Evolutionary conservation across 2,797 vertebrate species (phyloP), one percentile per base, ranked within the genome.

Genomic region (Rhinophrynus dorsalis): DNA sequence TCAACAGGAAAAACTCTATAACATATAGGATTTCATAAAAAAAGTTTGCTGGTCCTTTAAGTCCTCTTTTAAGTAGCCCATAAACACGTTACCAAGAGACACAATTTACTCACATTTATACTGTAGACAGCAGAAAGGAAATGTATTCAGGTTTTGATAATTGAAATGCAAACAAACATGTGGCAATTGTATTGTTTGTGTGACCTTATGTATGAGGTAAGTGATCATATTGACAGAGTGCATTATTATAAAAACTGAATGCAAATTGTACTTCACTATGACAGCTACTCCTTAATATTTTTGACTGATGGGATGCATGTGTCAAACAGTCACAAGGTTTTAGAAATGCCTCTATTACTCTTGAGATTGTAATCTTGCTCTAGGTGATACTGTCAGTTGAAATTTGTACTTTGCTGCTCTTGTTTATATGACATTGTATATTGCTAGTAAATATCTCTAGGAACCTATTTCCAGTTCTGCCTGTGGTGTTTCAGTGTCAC

Each of bases 281-380:
- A 59, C 61, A 66, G 54, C 18, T 33, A 15, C 20, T 21, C n/a
- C 23, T 58, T 21, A 48, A 52, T 42, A 67, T 60, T 27, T 52
- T 24, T 67, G 65, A 42, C 10, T 67, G 70, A 66, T 67, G 15
- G 44, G 40, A 48, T 73, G 52, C 70, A 73, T 73, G 70, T 73
- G 70, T 66, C 69, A 65, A 59, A 59, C 55, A 66, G 70, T 73
- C 45, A 59, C 21, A 45, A 48, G 26, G 27, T 66, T 67, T 72
- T 52, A 73, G 33, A 58, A 54, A 60, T 30, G 37, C 45, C 55
- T 73, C 47, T 21, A 33, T 73, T 73, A 21, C 61, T 67, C 70
- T 15, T 23, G 54, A 73, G 62, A 66, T 35, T 60, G 38, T 52
- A 67, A 60, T 60, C 11, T 73, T 67, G 62, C 62, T 35, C 7